phyloP scores from a whole-genome alignment of 2,797 vertebrate species.

The Strix occidentalis region DNA sequence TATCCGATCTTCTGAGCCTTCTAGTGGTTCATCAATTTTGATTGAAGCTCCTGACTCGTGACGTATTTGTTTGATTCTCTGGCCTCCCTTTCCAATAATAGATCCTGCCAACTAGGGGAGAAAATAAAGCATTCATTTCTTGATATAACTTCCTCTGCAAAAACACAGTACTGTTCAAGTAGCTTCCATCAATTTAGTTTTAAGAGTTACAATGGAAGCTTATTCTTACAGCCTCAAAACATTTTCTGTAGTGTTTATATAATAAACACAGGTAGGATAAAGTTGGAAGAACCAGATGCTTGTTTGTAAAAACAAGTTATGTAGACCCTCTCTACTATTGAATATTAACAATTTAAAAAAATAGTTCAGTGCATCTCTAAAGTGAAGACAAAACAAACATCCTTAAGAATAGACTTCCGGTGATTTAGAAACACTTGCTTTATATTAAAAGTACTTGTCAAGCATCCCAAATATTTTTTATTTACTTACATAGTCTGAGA shows the following conservation, averaged over 20 bases:
- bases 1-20: constrained; percentile 96
- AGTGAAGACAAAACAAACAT: neutral
- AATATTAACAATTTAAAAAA: neutral
- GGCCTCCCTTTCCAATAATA: constrained; percentile 97
- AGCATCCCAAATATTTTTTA: neutral
- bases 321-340: neutral
- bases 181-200: neutral
- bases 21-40: constrained; percentile 96
- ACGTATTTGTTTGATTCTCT: constrained; percentile 96
- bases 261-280: neutral
- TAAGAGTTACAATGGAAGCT: neutral
- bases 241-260: neutral
- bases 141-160: neutral
- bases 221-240: neutral
- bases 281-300: neutral
- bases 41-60: constrained; percentile 96
- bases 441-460: neutral
- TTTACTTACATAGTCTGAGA: neutral
- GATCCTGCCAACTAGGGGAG: constrained; percentile 89
- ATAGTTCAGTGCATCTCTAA: neutral
- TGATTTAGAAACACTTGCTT: neutral
- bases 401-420: neutral
- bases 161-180: neutral
- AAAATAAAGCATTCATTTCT: neutral
- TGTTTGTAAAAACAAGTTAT: neutral